Evolutionary conservation across 2,888 invertebrate genomes (phyloP).

Genomic region (Vesta saturnalis): DNA sequence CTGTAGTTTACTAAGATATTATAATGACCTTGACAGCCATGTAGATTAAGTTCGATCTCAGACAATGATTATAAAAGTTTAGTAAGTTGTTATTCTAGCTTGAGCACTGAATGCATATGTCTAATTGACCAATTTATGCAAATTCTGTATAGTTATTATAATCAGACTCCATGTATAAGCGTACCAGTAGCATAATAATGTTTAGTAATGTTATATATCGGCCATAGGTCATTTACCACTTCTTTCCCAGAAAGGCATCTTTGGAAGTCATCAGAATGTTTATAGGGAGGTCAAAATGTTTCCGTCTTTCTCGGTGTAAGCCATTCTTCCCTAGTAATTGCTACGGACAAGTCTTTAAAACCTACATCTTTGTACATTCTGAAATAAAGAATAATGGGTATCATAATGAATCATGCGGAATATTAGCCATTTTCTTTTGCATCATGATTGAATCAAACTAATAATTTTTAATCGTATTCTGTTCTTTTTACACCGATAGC

Average conservation of each 20-base stretch:
- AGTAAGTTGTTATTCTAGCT: not conserved
- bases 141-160: not conserved
- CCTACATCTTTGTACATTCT: not conserved
- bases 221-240: not conserved
- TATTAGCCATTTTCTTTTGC: not conserved
- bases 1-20: not conserved
- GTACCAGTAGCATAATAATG: constrained; percentile 4
- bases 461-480: too few relatives aligned
- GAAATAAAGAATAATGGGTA: not conserved
- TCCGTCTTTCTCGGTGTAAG: not conserved
- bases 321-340: constrained; percentile 1
- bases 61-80: not conserved
- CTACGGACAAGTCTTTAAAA: constrained; percentile 1
- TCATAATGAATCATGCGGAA: not conserved
- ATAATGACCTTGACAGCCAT: not conserved
- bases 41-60: not conserved
- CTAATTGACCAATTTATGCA: not conserved
- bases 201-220: not conserved
- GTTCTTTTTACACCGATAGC: too few relatives aligned
- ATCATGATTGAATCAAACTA: not conserved
- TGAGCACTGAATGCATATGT: not conserved
- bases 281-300: not conserved
- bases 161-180: not conserved
- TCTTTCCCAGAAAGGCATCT: constrained; percentile 5
- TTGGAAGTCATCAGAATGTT: constrained; percentile 2